Conservation (phyloP, 2,797 vertebrate species). For the Paramormyrops hopkinsi region DNA sequence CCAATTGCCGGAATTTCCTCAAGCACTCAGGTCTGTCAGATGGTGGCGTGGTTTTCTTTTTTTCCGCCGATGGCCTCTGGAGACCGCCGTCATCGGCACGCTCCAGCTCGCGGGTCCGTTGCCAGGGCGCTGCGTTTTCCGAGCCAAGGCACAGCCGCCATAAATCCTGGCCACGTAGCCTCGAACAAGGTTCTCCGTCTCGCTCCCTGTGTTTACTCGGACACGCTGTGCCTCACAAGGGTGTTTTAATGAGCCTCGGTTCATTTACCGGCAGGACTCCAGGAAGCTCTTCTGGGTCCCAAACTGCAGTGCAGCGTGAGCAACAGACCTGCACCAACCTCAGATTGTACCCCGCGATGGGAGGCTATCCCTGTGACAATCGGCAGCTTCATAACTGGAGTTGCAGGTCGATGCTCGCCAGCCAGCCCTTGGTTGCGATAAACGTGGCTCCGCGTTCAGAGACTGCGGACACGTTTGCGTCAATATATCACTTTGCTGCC, state of each 20-base stretch:
- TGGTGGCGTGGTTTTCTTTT: background rate
- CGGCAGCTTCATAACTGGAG: background rate
- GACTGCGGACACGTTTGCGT: background rate
- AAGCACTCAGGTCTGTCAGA: background rate
- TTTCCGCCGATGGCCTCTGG: background rate
- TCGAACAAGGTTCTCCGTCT: slow-evolving; percentile 9
- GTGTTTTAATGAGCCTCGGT: slow-evolving; percentile 22
- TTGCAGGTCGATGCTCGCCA: background rate
- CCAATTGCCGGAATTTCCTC: background rate
- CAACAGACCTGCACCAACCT: background rate
- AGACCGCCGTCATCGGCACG: slow-evolving; percentile 23
- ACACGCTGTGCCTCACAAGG: slow-evolving; percentile 6
- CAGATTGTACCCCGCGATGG: background rate
- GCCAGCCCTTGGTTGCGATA: background rate
- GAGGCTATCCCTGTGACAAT: background rate
- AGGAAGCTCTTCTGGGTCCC: slow-evolving; percentile 1
- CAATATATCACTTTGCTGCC: background rate
- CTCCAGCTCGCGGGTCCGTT: background rate
- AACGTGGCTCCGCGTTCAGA: background rate
- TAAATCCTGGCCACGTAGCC: slow-evolving; percentile 1
- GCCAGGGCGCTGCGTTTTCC: slow-evolving; percentile 21
- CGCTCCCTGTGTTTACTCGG: slow-evolving; percentile 17
- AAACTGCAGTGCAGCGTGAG: background rate
- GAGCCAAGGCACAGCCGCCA: slow-evolving; percentile 18
- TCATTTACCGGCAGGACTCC: slow-evolving; percentile 11